Base-by-base conservation (phyloP, 2,888 invertebrate genomes). In the Agrenia bidenticulata region DNA sequence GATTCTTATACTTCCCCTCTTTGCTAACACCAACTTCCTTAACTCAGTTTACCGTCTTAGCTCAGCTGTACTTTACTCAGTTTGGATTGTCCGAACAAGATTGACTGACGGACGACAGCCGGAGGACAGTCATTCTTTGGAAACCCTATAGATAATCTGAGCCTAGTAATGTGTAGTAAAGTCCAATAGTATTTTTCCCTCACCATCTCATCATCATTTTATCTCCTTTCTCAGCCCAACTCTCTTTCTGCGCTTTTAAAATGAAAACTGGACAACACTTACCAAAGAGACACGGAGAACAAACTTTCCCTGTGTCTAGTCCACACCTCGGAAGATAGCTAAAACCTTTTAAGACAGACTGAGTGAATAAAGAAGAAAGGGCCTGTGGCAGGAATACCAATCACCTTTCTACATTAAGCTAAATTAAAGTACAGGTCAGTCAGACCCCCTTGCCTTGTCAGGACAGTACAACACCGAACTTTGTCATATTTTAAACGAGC, bases 301-400 rank as follows among this genome's bases (percentile, higher is more conserved):
- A 45, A 45, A 15, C 19, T 45, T 45, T 45, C 15, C 45, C 45
- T 45, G 45, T 45, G 9, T n/a, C 9, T 45, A 45, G 15, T 45
- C 19, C 15, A 5, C 19, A 45, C 45, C 19, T 19, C 5, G 4
- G 19, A n/a, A 45, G 32, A 32, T 7, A 32, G 32, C 32, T 7
- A 32, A 32, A 32, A 50, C 50, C 19, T 50, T 21, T 23, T 21
- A 45, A 50, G 23, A 19, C 50, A 17, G 11, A 13, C 23, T 24
- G 27, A 53, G 53, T 42, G 17, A 39, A 42, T 23, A 26, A 58
- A 45, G 15, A 15, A 23, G 24, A 37, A 41, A 45, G 24, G 7
- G 17, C n/a, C 45, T 24, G 24, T 26, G 7, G n/a, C 45, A 13
- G 24, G 57, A 57, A 57, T 57, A 41, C 42, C 24, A 57, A 57